Percentiles rank a stretch among this genome's conserved stretches.
These are phyloP conservation scores for Agonopterix heracliana DNA, from an alignment of 2,888 invertebrate species.

Conservation along the genomic window DNA sequence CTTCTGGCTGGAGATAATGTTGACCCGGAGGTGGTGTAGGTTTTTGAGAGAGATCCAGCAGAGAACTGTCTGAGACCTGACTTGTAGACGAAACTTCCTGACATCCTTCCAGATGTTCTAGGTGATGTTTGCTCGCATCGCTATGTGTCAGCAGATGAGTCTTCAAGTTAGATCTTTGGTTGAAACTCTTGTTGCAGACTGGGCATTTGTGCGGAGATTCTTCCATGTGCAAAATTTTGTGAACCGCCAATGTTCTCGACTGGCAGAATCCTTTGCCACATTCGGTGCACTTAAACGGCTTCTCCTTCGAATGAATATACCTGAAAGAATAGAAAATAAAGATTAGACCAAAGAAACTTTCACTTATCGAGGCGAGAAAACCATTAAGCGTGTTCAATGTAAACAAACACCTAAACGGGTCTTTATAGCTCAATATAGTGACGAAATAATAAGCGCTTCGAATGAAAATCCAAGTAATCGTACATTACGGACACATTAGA, in stretches of 20 bases:
- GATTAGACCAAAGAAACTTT: slow-evolving; percentile 37
- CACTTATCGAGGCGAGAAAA: slow-evolving; percentile 32
- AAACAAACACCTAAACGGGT: slow-evolving; percentile 36
- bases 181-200: slow-evolving; percentile 91
- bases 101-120: slow-evolving; percentile 68
- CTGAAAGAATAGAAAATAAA: slow-evolving; percentile 71
- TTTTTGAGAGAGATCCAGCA: slow-evolving; percentile 77
- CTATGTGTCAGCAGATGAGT: slow-evolving; percentile 92
- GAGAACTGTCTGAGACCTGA: slow-evolving; percentile 58
- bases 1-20: slow-evolving; percentile 28
- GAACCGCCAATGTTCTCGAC: slow-evolving; percentile 95
- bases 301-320: slow-evolving; percentile 98
- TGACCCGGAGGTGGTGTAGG: slow-evolving; percentile 47
- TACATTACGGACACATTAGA: slow-evolving; percentile 54
- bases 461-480: slow-evolving; percentile 50
- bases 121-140: slow-evolving; percentile 75
- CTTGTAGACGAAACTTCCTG: slow-evolving; percentile 73
- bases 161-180: slow-evolving; percentile 94
- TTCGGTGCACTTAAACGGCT: slow-evolving; percentile 97
- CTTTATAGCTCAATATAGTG: slow-evolving; percentile 43
- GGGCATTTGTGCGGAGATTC: slow-evolving; percentile 96
- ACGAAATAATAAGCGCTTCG: slow-evolving; percentile 38
- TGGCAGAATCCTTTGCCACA: slow-evolving; percentile 99
- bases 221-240: slow-evolving; percentile 95
- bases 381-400: slow-evolving; percentile 24